Percentiles rank a stretch among this genome's conserved stretches.
Conservation (phyloP, 2,113 vertebrate genomes). For the Puntigrus tetrazona region DNA sequence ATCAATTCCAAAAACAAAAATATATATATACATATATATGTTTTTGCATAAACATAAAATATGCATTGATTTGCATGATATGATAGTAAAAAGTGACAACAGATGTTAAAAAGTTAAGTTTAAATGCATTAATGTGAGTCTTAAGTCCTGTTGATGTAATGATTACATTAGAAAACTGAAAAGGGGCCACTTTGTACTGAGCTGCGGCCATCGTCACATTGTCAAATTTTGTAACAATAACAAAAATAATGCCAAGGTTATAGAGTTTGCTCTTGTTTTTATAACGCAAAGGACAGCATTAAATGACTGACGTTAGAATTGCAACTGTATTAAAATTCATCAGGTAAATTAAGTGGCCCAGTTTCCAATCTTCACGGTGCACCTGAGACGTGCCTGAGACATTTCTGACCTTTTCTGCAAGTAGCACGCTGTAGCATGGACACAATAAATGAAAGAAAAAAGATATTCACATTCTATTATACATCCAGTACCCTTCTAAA, state of each 20-base stretch:
- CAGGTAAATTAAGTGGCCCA: slow-evolving; percentile 4
- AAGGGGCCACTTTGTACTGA: background rate
- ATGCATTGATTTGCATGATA: background rate
- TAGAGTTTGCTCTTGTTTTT: background rate
- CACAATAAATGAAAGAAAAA: slow-evolving; percentile 21
- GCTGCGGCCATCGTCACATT: background rate
- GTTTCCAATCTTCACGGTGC: background rate
- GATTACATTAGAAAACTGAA: background rate
- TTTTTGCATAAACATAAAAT: background rate
- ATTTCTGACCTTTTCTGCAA: slow-evolving; percentile 17
- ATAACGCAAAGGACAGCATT: background rate
- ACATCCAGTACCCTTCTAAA: background rate
- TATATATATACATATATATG: no score
- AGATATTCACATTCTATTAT: background rate
- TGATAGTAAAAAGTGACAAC: background rate
- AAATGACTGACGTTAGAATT: background rate
- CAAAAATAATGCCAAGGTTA: background rate
- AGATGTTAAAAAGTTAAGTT: background rate
- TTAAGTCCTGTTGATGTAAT: background rate
- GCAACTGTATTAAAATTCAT: background rate
- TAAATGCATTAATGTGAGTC: background rate
- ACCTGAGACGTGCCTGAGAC: slow-evolving; percentile 1
- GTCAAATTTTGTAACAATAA: background rate
- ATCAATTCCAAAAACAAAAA: background rate
- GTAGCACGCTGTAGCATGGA: background rate